Conservation (phyloP, 2,113 vertebrate species). For the Rattus norvegicus region DNA sequence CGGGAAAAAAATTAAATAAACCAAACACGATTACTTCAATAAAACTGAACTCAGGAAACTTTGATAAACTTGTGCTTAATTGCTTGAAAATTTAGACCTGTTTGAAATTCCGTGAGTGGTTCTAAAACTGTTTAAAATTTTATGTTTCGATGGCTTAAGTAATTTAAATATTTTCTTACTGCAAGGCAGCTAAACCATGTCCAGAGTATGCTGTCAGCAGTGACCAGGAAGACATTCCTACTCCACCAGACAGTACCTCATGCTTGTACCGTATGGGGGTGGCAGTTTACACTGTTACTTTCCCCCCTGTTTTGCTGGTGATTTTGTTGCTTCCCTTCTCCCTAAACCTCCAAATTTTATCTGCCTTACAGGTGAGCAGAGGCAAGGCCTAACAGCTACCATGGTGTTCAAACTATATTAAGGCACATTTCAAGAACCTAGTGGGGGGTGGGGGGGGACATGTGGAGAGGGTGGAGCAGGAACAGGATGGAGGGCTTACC, state of each 20-base stretch:
- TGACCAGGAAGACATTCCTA: rapidly evolving
- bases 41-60: neutral
- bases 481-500: neutral
- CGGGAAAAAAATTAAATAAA: neutral
- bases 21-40: neutral
- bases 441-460: neutral
- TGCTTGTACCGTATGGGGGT: rapidly evolving
- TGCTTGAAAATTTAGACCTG: neutral
- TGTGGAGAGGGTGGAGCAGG: neutral
- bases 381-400: rapidly evolving
- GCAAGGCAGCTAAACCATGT: rapidly evolving
- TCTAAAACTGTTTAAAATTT: neutral
- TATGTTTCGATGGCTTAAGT: neutral
- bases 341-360: neutral
- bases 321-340: neutral
- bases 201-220: no score
- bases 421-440: neutral
- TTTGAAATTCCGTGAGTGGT: neutral
- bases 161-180: neutral
- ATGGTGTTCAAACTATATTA: neutral
- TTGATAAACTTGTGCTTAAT: neutral
- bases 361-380: neutral
- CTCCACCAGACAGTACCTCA: rapidly evolving
- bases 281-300: neutral
- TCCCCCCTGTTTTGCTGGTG: neutral